Evolutionary conservation across 1,140 invertebrate species (phyloP), one percentile per base, ranked within the genome.

Genomic region (Caenorhabditis inopinata): DNA sequence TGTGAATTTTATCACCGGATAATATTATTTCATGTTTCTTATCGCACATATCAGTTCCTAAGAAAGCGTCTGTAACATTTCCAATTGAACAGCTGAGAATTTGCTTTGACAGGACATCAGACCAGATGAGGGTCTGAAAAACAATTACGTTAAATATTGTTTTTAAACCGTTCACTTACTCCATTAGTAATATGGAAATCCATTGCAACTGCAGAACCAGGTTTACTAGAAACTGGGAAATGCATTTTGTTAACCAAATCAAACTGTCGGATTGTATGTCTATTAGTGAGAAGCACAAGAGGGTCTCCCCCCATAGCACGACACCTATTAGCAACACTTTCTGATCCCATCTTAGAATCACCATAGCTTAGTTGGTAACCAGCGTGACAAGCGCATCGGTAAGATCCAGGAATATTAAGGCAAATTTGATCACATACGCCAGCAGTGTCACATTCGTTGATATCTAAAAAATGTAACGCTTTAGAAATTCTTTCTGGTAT

Each of bases 351-450:
- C 29, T n/a, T 47, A 11, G 42, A 25, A 5, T 75, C 73, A 16
- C 42, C 73, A 23, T n/a, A 49, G 16, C 45, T 79, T 74, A 93
- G 90, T 74, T 93, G 92, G 89, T 98, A 99, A 7, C 95, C 95
- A 0, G 91, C 79, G 62, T 87, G 90, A 88, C 97, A 99, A 85
- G 93, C 93, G 89, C 97, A 99, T 89, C 97, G 96, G 90, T 93
- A 97, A 3, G 92, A 92, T 0, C 95, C 96, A 79, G 94, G 93
- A 84, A 93, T 93, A 89, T 98, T 98, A 18, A 58, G 16, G 51
- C 86, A 86, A 46, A 80, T 79, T 51, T 87, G 86, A 0, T 96
- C 97, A 88, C 96, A 99, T 1, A 92, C 92, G 0, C 95, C 96
- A 0, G 93, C 92, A 12, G 82, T 83, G 62, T 93, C 46, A 53